Percentiles rank a stretch among this genome's conserved stretches.
Evolutionary conservation across 2,797 vertebrate species (phyloP).

Genomic region (Petrocephalus schoutedeni): DNA sequence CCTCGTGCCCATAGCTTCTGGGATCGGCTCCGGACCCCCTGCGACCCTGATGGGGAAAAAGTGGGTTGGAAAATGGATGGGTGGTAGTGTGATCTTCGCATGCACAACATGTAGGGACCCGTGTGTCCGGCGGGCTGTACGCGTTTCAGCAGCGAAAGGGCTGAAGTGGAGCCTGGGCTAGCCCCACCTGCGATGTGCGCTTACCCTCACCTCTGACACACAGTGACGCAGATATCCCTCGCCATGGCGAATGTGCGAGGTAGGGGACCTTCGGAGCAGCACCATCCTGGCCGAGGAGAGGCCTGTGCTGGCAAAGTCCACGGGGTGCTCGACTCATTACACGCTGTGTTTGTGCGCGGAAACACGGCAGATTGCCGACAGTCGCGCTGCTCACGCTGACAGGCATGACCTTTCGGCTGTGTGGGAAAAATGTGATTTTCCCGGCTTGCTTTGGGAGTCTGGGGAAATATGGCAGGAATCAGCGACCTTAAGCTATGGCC

Average conservation of each 20-base stretch:
- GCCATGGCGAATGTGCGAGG: neutral
- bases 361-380: slow-evolving; percentile 6
- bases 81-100: neutral
- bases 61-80: no score
- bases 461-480: neutral
- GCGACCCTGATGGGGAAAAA: no score
- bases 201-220: neutral
- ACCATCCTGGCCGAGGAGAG: neutral
- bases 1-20: no score
- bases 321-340: neutral
- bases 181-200: neutral
- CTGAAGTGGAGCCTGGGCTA: neutral
- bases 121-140: neutral
- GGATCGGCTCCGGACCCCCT: no score
- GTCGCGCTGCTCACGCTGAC: neutral
- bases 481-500: neutral
- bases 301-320: neutral
- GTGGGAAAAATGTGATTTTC: neutral
- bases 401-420: neutral
- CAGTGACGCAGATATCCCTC: neutral
- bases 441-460: slow-evolving; percentile 50
- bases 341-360: slow-evolving; percentile 9
- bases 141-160: neutral
- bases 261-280: neutral
- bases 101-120: neutral